phyloP scores from a whole-genome alignment of 2,113 vertebrate genomes.

The Podilymbus podiceps region DNA sequence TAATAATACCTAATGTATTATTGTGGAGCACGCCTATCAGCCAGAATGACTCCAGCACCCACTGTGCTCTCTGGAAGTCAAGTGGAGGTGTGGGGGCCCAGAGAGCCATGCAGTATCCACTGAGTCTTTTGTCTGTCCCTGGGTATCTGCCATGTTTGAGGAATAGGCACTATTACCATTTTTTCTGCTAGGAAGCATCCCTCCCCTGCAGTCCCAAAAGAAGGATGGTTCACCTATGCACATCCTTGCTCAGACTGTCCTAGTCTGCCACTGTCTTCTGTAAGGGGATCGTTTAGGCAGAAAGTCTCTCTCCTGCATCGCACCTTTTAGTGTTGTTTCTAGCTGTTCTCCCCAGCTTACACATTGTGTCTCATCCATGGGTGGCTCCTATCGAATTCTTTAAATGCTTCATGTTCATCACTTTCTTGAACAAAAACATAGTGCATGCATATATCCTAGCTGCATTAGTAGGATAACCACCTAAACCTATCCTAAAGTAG shows the following conservation, averaged over 20 bases:
- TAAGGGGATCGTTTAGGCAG: background rate
- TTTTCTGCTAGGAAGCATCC: background rate
- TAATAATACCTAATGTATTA: too few relatives aligned
- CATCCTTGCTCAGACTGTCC: background rate
- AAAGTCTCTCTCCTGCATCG: background rate
- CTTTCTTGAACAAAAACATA: background rate
- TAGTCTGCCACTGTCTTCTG: background rate
- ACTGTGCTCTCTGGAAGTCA: background rate
- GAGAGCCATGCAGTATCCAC: rapidly evolving
- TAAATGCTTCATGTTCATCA: background rate
- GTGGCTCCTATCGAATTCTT: background rate
- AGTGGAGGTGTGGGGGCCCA: rapidly evolving
- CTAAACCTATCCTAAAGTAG: too few relatives aligned
- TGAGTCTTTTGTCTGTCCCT: background rate
- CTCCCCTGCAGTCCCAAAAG: background rate
- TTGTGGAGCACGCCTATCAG: background rate
- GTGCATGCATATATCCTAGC: background rate
- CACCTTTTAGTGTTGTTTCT: background rate
- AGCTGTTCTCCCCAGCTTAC: background rate
- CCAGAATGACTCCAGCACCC: background rate
- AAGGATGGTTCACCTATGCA: background rate
- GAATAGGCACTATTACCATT: background rate
- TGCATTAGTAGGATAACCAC: background rate
- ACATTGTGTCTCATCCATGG: background rate
- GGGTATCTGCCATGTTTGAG: background rate